Evolutionary conservation across 2,797 vertebrate genomes (phyloP).

Genomic region (Rhinella marina): DNA sequence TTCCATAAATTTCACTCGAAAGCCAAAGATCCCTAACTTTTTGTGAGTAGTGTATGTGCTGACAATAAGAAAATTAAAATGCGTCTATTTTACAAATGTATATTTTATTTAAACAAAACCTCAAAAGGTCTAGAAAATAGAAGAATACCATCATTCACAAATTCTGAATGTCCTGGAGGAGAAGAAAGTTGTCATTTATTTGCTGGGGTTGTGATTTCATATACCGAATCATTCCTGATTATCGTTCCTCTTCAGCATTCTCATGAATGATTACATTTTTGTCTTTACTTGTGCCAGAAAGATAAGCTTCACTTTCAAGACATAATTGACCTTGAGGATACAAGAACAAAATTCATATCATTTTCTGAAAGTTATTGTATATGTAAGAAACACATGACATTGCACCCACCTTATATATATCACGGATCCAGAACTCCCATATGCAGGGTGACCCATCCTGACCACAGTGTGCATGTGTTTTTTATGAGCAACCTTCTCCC

Average conservation of each 20-base stretch:
- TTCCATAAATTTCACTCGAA: no score
- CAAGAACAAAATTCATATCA: background rate
- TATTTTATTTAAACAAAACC: no score
- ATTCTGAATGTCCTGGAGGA: background rate
- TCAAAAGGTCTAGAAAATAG: background rate
- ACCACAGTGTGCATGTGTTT: constrained; percentile 11
- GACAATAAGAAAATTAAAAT: no score
- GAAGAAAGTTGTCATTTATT: background rate
- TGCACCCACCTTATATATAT: background rate
- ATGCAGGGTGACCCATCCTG: background rate
- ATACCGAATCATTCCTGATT: background rate
- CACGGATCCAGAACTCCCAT: background rate
- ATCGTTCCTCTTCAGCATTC: background rate
- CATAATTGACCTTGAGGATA: background rate
- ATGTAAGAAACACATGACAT: background rate
- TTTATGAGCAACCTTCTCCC: constrained; percentile 42
- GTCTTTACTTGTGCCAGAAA: background rate
- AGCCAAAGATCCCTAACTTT: no score
- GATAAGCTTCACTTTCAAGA: background rate
- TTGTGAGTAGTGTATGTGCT: no score
- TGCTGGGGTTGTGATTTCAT: background rate
- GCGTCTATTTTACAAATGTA: no score
- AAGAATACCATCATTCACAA: background rate
- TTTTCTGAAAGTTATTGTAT: background rate
- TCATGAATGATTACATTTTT: background rate